Conservation (phyloP, 2,888 invertebrate genomes). For the Leptothorax acervorum region DNA sequence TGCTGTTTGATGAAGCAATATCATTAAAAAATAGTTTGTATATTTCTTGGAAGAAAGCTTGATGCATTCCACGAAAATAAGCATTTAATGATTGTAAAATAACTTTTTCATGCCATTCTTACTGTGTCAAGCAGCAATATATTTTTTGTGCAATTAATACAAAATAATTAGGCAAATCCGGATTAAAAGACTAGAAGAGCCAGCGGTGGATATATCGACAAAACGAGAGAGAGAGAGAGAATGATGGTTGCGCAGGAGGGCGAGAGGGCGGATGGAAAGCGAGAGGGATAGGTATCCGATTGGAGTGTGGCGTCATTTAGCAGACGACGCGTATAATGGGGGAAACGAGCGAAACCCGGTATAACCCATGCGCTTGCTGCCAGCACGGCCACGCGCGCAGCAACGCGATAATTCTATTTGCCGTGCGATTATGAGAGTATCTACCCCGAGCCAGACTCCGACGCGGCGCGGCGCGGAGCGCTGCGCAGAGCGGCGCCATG, state of each 20-base stretch:
- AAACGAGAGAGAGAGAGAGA: not conserved
- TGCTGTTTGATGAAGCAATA: not conserved
- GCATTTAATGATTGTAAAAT: not conserved
- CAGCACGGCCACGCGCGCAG: constrained; percentile 72
- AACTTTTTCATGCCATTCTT: not conserved
- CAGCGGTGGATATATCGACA: not conserved
- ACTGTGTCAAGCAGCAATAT: not conserved
- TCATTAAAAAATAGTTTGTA: not conserved
- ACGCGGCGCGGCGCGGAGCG: constrained; percentile 20
- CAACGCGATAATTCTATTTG: constrained; percentile 85
- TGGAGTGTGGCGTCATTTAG: constrained; percentile 74
- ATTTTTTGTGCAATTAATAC: not conserved
- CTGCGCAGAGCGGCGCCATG: constrained; percentile 16
- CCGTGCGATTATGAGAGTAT: constrained; percentile 85
- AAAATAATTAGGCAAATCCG: not conserved
- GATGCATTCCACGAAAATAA: not conserved
- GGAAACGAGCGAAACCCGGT: constrained; percentile 76
- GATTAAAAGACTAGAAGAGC: not conserved
- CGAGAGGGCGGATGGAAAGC: constrained; percentile 3
- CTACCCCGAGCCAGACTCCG: constrained; percentile 82
- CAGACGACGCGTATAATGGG: constrained; percentile 75
- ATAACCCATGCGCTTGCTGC: constrained; percentile 70
- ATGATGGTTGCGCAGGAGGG: constrained; percentile 30
- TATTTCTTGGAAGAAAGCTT: not conserved
- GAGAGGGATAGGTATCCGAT: constrained; percentile 58